A percentile compares a stretch with the other conserved stretches of the same genome.
These are phyloP conservation scores for Limenitis arthemis DNA, from an alignment of 2,888 invertebrate species.

Conservation along the genomic window DNA sequence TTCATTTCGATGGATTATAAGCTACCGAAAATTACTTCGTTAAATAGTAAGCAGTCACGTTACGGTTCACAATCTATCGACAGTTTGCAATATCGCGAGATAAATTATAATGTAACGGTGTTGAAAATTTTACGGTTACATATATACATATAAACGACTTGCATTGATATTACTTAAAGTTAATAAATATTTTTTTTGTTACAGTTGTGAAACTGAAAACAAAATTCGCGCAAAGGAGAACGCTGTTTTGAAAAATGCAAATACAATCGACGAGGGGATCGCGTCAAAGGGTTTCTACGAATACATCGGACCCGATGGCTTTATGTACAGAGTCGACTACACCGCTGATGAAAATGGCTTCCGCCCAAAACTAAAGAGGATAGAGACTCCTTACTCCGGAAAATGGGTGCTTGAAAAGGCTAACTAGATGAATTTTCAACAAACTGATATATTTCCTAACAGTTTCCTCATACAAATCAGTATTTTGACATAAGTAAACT, in stretches of 20 bases:
- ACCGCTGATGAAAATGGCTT: constrained; percentile 69
- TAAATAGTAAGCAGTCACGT: too few relatives aligned
- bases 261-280: constrained; percentile 63
- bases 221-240: constrained; percentile 68
- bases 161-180: not conserved
- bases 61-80: too few relatives aligned
- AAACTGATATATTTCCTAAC: constrained; percentile 28
- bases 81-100: too few relatives aligned
- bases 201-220: constrained; percentile 69
- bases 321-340: constrained; percentile 67
- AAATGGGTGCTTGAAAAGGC: constrained; percentile 65
- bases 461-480: constrained; percentile 47
- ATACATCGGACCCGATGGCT: constrained; percentile 68
- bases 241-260: constrained; percentile 63
- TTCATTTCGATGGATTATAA: too few relatives aligned
- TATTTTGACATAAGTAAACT: constrained; percentile 53
- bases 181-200: constrained; percentile 22
- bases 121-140: too few relatives aligned
- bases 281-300: constrained; percentile 67
- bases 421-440: constrained; percentile 36
- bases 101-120: too few relatives aligned
- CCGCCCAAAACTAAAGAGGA: constrained; percentile 57
- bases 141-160: too few relatives aligned
- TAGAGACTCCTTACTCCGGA: constrained; percentile 64
- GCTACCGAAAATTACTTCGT: too few relatives aligned